Percentiles rank a stretch among this genome's conserved stretches.
Conservation (phyloP, 2,888 invertebrate species). For the Macrophya annulata region DNA sequence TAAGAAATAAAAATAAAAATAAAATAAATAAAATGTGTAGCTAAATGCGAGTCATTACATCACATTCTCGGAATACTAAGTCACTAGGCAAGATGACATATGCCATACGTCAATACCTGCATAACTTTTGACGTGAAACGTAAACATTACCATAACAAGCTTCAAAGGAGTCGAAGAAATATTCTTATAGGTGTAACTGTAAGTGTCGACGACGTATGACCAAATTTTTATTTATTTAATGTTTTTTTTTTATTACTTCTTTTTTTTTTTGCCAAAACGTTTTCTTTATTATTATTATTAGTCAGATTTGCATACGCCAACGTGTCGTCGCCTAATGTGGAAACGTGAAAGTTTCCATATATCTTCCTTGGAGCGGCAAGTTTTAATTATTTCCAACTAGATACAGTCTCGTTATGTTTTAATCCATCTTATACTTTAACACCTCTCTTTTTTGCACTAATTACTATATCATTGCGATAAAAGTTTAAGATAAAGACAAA, state of each 20-base stretch:
- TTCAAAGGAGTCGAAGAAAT: slow-evolving; percentile 14
- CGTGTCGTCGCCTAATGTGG: slow-evolving; percentile 45
- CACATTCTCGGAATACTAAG: slow-evolving; percentile 38
- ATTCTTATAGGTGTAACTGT: background rate
- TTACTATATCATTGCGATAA: background rate
- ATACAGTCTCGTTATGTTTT: background rate
- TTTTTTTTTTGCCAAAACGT: background rate
- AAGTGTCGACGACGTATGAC: background rate
- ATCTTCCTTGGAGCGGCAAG: slow-evolving; percentile 25
- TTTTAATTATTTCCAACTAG: slow-evolving; percentile 7
- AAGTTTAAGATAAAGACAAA: background rate
- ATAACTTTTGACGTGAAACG: slow-evolving; percentile 34
- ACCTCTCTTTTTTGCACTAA: slow-evolving; percentile 5
- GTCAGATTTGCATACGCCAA: slow-evolving; percentile 41
- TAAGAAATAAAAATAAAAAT: background rate
- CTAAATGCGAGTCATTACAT: slow-evolving; percentile 33
- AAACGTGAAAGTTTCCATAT: slow-evolving; percentile 40
- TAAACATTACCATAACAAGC: slow-evolving; percentile 51
- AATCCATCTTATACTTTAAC: background rate
- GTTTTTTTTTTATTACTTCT: background rate
- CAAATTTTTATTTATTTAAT: background rate
- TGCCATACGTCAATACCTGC: slow-evolving; percentile 2
- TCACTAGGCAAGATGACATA: slow-evolving; percentile 33
- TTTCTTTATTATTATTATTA: background rate
- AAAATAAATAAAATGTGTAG: background rate